A percentile compares a stretch with the other conserved stretches of the same genome.
phyloP scores from a whole-genome alignment of 2,113 vertebrate species.

The Gopherus evgoodei region DNA sequence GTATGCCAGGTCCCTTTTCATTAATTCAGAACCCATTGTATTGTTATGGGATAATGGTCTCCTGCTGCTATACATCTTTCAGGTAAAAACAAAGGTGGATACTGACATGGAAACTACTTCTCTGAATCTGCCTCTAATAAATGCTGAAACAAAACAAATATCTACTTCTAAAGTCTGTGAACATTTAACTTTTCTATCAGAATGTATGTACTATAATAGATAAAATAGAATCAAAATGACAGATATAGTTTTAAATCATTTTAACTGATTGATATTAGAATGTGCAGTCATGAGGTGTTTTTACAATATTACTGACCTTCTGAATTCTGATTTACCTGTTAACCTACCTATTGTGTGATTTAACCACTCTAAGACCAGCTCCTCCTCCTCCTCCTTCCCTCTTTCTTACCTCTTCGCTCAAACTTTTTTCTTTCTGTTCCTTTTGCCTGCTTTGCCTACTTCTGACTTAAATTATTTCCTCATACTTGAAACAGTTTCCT shows the following conservation, averaged over 20 bases:
- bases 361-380: background rate
- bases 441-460: background rate
- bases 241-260: too few species aligned
- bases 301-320: background rate
- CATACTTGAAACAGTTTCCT: background rate
- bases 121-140: background rate
- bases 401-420: background rate
- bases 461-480: background rate
- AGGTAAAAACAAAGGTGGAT: conserved; percentile 41
- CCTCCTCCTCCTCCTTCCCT: background rate
- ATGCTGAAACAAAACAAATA: conserved; percentile 18
- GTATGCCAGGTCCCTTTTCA: conserved; percentile 1
- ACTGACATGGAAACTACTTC: conserved; percentile 9
- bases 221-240: background rate
- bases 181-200: conserved; percentile 10
- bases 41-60: background rate
- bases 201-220: background rate
- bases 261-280: background rate
- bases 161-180: background rate
- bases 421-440: background rate
- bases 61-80: conserved; percentile 23
- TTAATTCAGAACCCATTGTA: background rate
- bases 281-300: background rate
- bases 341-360: background rate
- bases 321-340: background rate